Evolutionary conservation across 2,113 vertebrate genomes (phyloP).

Genomic region (Heptranchias perlo): DNA sequence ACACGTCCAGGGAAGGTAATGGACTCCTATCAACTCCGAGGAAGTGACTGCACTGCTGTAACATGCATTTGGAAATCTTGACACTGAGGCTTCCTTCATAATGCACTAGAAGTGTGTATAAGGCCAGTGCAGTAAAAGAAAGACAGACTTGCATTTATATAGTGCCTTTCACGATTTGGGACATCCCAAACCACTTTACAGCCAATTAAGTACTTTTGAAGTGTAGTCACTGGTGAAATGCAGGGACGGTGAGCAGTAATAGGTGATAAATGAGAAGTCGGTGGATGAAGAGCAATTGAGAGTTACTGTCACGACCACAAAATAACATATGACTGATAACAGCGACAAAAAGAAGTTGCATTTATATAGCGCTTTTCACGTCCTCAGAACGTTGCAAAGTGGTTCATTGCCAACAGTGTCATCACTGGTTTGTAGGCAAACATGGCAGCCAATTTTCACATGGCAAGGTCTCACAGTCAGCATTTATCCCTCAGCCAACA

Average conservation of each 20-base stretch:
- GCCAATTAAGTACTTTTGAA: background rate
- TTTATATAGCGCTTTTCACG: background rate
- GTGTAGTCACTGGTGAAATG: too few relatives aligned
- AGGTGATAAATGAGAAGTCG: background rate
- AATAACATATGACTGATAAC: background rate
- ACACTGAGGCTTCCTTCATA: background rate
- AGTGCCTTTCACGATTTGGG: background rate
- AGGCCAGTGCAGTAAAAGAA: too few relatives aligned
- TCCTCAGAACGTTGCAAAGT: background rate
- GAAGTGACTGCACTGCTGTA: background rate
- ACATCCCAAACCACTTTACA: background rate
- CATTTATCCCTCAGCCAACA: background rate
- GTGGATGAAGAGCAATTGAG: background rate
- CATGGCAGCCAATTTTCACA: background rate
- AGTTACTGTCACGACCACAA: background rate
- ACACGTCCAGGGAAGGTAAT: background rate
- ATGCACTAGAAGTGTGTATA: background rate
- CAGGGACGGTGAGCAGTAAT: background rate
- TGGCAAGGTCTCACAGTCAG: background rate
- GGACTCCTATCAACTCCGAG: background rate
- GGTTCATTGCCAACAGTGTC: background rate
- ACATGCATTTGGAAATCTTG: background rate
- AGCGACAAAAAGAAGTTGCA: background rate
- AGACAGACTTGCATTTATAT: background rate
- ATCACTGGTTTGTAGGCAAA: background rate